phyloP scores from a whole-genome alignment of 2,888 invertebrate genomes.

The Teinopalpus imperialis region DNA sequence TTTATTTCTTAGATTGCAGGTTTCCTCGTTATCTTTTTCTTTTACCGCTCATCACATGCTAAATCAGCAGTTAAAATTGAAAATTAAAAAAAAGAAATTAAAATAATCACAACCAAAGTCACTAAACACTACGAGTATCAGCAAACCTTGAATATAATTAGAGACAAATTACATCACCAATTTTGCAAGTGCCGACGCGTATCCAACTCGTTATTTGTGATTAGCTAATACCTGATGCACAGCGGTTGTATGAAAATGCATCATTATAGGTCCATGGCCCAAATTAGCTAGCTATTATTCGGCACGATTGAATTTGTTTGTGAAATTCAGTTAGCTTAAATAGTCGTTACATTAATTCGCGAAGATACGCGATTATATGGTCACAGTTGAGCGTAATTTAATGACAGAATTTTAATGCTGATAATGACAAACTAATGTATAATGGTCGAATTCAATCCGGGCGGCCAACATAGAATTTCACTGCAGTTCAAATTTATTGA shows the following conservation, averaged over 20 bases:
- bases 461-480: background rate
- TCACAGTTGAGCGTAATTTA: background rate
- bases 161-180: slow-evolving; percentile 2
- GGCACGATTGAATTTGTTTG: slow-evolving; percentile 15
- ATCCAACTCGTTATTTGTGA: slow-evolving; percentile 29
- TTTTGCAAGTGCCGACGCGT: slow-evolving; percentile 7
- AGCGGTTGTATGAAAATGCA: slow-evolving; percentile 30
- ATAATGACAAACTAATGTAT: slow-evolving; percentile 7
- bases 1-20: too few relatives aligned
- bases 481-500: background rate
- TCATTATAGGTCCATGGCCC: slow-evolving; percentile 18
- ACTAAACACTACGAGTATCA: background rate
- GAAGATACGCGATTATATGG: slow-evolving; percentile 11
- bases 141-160: background rate
- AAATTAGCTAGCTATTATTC: slow-evolving; percentile 17
- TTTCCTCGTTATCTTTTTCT: too few relatives aligned
- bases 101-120: too few relatives aligned
- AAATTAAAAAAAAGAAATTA: too few relatives aligned
- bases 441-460: background rate
- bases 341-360: slow-evolving; percentile 10
- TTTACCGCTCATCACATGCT: too few relatives aligned
- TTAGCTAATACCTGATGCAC: slow-evolving; percentile 30
- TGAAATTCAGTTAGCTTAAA: slow-evolving; percentile 11
- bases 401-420: slow-evolving; percentile 11
- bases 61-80: too few relatives aligned